Evolutionary conservation across 2,113 vertebrate species (phyloP).

Genomic region (Eubucco bourcierii): DNA sequence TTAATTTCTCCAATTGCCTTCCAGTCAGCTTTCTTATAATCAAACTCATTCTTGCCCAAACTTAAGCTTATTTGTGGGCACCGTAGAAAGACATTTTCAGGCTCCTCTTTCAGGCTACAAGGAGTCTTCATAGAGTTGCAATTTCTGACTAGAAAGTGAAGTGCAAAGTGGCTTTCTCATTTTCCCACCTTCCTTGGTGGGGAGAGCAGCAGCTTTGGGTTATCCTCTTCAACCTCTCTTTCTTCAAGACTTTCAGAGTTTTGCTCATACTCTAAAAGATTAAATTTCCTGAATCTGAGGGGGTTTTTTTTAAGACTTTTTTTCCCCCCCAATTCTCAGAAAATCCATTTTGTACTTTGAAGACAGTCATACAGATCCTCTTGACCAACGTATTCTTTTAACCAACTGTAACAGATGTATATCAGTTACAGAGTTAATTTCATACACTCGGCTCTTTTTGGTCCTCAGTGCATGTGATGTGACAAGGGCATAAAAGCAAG

Average conservation of each 20-base stretch:
- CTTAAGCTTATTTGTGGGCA: not conserved
- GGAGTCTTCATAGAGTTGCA: not conserved
- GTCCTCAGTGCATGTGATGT: not conserved
- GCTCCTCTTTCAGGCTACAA: not conserved
- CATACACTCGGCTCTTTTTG: not conserved
- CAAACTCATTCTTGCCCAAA: not conserved
- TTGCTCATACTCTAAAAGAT: not conserved
- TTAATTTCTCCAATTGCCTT: constrained; percentile 23
- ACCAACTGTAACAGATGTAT: too few species aligned
- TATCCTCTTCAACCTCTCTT: not conserved
- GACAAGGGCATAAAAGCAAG: not conserved
- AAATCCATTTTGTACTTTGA: not conserved
- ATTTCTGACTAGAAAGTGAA: not conserved
- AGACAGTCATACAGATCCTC: not conserved
- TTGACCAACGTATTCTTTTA: not conserved
- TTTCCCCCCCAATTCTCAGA: not conserved
- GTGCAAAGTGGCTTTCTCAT: not conserved
- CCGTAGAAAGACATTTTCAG: not conserved
- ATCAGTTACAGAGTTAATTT: not conserved
- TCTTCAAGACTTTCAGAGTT: not conserved
- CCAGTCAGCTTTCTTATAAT: not conserved
- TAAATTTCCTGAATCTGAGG: not conserved
- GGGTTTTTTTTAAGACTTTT: not conserved
- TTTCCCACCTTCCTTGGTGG: not conserved
- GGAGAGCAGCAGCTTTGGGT: accelerated